Conservation (phyloP, 2,113 vertebrate genomes). For the Harpagus bidentatus region DNA sequence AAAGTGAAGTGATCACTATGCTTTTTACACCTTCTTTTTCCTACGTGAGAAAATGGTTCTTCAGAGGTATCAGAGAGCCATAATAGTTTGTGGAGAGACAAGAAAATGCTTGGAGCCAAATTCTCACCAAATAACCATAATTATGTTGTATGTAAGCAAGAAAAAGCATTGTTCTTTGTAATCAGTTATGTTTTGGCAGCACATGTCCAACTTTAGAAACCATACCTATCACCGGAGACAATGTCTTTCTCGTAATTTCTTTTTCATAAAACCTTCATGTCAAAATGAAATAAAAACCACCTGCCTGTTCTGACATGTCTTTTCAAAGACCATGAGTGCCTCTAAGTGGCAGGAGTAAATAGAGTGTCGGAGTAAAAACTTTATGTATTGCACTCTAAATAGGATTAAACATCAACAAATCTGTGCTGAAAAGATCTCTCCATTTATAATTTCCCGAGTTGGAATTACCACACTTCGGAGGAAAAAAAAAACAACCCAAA, state of each 20-base stretch:
- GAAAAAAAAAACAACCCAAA: background rate
- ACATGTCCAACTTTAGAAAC: slow-evolving; percentile 22
- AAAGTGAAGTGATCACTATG: background rate
- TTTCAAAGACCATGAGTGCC: background rate
- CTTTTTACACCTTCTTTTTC: background rate
- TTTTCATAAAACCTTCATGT: slow-evolving; percentile 43
- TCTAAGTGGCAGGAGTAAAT: slow-evolving; percentile 24
- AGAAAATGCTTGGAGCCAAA: background rate
- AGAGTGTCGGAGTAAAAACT: background rate
- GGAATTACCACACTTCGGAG: background rate
- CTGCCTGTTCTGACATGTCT: background rate
- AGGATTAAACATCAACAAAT: background rate
- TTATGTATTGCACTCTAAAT: background rate
- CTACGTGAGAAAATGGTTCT: background rate
- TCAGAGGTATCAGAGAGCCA: background rate
- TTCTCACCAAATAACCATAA: background rate
- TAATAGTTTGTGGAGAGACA: background rate
- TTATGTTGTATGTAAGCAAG: slow-evolving; percentile 26
- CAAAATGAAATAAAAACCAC: slow-evolving; percentile 36
- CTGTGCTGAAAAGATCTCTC: background rate
- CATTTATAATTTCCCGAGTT: background rate
- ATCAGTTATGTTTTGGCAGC: slow-evolving; percentile 53
- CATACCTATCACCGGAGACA: slow-evolving; percentile 30
- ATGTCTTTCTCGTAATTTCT: slow-evolving; percentile 9
- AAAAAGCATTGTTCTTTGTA: background rate